Evolutionary conservation across 2,797 vertebrate genomes (phyloP).

Genomic region (Taeniopygia guttata): DNA sequence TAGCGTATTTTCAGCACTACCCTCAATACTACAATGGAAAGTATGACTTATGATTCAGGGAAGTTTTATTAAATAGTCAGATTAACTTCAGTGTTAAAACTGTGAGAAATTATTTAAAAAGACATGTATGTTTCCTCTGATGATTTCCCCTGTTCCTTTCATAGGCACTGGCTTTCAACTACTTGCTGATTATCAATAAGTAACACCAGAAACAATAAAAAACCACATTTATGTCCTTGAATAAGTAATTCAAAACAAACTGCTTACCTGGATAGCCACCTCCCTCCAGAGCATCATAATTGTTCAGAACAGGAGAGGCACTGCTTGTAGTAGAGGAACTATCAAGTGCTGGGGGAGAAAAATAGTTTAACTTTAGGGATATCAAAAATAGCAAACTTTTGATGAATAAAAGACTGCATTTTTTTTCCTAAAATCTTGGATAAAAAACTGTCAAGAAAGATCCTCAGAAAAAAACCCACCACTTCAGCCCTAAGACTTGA

Average conservation of each 20-base stretch:
- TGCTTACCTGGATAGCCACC: slow-evolving; percentile 86
- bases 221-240: rapidly evolving
- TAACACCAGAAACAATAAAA: neutral
- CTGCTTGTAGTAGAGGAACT: slow-evolving; percentile 93
- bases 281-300: slow-evolving; percentile 91
- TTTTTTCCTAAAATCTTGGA: neutral
- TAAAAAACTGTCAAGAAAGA: neutral
- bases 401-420: neutral
- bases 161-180: neutral
- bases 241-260: neutral
- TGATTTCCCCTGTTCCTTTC: neutral
- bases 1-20: neutral
- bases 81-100: neutral
- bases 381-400: neutral
- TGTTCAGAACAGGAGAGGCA: slow-evolving; percentile 90
- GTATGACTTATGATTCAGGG: neutral
- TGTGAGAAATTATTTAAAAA: neutral
- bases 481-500: neutral
- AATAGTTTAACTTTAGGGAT: neutral
- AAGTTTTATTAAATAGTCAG: neutral
- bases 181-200: neutral
- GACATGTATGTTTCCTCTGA: neutral
- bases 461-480: neutral
- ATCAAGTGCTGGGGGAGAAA: slow-evolving; percentile 81
- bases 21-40: neutral